These are phyloP conservation scores for Orestias chungarensis DNA, from an alignment of 2,797 vertebrate species.

Conservation along the genomic window DNA sequence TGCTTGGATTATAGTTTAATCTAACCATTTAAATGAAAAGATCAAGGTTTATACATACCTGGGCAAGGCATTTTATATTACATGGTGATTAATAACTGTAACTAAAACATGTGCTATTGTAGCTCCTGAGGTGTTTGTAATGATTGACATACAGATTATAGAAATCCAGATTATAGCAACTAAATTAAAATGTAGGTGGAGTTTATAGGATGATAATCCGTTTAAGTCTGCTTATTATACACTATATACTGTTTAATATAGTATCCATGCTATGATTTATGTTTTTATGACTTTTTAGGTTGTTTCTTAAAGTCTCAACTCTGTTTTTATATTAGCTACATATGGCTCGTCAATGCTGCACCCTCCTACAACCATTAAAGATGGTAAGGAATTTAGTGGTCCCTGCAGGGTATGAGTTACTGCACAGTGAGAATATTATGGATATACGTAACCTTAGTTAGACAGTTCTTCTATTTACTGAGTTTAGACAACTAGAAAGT, in stretches of 20 bases:
- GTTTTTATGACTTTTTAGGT: neutral
- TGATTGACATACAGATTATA: constrained; percentile 48
- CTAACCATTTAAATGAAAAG: too few species aligned
- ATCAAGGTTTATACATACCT: neutral
- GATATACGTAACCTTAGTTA: neutral
- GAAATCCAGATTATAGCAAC: constrained; percentile 51
- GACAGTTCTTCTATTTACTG: neutral
- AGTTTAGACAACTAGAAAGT: neutral
- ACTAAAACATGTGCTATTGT: constrained; percentile 1
- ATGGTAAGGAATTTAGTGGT: neutral
- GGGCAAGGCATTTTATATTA: neutral
- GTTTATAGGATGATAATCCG: constrained; percentile 15
- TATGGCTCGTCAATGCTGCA: neutral
- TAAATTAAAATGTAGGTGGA: constrained; percentile 27
- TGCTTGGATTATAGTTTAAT: too few species aligned
- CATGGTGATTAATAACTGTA: constrained; percentile 16
- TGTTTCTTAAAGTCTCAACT: neutral
- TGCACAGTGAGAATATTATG: neutral
- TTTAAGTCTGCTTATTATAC: constrained; percentile 29
- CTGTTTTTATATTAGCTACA: neutral
- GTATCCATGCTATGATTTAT: neutral
- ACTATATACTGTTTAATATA: neutral
- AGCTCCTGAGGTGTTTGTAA: constrained; percentile 3
- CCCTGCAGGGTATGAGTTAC: neutral
- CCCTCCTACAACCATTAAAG: too few species aligned